Evolutionary conservation across 2,888 invertebrate genomes (phyloP).

Genomic region (Aquatica leii): DNA sequence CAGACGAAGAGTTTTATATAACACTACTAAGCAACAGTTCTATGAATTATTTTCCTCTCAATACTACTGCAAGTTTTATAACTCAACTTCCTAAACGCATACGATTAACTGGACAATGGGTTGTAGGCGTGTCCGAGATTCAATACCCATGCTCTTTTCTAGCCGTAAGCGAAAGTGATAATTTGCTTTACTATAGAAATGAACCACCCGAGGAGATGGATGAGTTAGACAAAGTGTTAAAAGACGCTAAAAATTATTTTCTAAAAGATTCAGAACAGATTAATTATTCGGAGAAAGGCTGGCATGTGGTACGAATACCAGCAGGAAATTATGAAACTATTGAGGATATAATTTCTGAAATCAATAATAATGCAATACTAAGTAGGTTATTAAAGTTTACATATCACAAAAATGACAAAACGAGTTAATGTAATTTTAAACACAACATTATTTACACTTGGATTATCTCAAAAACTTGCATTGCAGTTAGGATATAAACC

Average conservation of each 20-base stretch:
- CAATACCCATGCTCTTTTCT: too few species aligned
- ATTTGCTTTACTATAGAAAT: too few species aligned
- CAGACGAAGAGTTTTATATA: too few species aligned
- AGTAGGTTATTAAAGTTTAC: too few species aligned
- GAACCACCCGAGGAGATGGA: too few species aligned
- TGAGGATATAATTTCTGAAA: not conserved
- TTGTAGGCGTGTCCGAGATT: conserved; percentile 36
- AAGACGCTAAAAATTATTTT: not conserved
- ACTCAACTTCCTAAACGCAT: conserved; percentile 41
- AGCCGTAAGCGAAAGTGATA: too few species aligned
- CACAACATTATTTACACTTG: not conserved
- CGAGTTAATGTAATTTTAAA: not conserved
- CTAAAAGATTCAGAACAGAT: not conserved
- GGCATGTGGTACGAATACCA: not conserved
- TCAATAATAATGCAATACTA: too few species aligned
- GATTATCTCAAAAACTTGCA: not conserved
- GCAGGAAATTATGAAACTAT: not conserved
- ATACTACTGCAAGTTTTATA: too few species aligned
- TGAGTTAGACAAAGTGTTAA: not conserved
- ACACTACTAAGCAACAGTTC: too few species aligned
- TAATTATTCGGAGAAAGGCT: not conserved
- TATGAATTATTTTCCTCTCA: too few species aligned
- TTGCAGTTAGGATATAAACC: conserved; percentile 4
- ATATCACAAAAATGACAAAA: not conserved
- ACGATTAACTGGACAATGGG: conserved; percentile 41